phyloP scores from a whole-genome alignment of 2,113 vertebrate species.

The Ceyx margarethae region DNA sequence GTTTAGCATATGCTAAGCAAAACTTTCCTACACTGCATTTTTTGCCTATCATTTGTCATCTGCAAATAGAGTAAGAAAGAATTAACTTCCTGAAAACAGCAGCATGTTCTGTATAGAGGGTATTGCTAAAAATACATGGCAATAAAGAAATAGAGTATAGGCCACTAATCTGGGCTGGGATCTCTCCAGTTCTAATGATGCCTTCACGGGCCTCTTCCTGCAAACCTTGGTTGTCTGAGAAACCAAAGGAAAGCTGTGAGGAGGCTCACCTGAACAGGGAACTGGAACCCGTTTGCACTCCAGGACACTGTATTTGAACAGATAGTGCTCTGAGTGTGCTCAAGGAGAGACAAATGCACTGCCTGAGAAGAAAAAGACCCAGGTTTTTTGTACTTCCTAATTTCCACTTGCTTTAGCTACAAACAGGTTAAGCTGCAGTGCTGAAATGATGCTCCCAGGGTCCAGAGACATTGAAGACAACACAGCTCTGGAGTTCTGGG shows the following conservation, averaged over 20 bases:
- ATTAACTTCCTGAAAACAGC: neutral
- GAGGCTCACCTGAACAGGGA: neutral
- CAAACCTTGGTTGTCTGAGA: neutral
- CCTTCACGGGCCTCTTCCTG: neutral
- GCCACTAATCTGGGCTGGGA: neutral
- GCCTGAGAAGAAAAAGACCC: neutral
- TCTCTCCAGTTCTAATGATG: neutral
- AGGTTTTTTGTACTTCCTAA: neutral
- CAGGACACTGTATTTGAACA: fast-evolving
- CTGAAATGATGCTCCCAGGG: neutral
- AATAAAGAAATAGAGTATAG: neutral
- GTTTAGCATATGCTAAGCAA: neutral
- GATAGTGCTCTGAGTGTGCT: neutral
- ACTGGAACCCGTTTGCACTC: neutral
- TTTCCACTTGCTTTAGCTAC: neutral
- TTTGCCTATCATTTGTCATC: neutral
- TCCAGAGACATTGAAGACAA: neutral
- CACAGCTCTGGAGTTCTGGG: fast-evolving
- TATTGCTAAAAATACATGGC: neutral
- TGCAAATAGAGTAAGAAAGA: constrained; percentile 16
- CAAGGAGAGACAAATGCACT: neutral
- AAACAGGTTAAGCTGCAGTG: neutral
- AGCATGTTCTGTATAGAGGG: neutral
- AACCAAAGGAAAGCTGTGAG: neutral
- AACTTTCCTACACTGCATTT: neutral